These are phyloP conservation scores for Cyclopterus lumpus DNA, from an alignment of 2,797 vertebrate species.

Conservation along the genomic window DNA sequence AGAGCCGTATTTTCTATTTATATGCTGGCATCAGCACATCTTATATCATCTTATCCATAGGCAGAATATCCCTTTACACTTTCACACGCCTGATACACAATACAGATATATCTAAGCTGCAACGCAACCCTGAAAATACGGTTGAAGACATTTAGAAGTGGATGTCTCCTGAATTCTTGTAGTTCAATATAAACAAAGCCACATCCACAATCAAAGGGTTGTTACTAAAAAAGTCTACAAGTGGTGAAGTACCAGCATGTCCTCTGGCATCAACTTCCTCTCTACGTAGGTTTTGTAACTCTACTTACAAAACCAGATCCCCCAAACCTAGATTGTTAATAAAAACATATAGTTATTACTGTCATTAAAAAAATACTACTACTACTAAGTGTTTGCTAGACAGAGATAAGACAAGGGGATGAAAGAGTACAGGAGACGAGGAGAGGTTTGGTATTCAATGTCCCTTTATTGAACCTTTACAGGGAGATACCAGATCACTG, in stretches of 20 bases:
- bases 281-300: background rate
- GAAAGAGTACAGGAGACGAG: background rate
- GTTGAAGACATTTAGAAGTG: slow-evolving; percentile 18
- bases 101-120: slow-evolving; percentile 43
- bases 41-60: slow-evolving; percentile 60
- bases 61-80: slow-evolving; percentile 54
- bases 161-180: background rate
- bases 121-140: slow-evolving; percentile 50
- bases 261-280: background rate
- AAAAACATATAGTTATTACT: background rate
- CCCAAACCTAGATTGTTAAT: background rate
- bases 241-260: background rate
- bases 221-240: background rate
- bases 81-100: slow-evolving; percentile 36
- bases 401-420: background rate
- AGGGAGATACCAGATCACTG: background rate
- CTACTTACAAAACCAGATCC: background rate
- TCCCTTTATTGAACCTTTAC: background rate
- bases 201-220: background rate
- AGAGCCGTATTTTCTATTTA: slow-evolving; percentile 59
- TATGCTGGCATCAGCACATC: slow-evolving; percentile 59
- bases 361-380: no score
- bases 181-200: background rate
- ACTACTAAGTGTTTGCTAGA: background rate
- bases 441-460: background rate